Base-by-base conservation (phyloP, 2,797 vertebrate species). In the Catamblyrhynchus diadema region DNA sequence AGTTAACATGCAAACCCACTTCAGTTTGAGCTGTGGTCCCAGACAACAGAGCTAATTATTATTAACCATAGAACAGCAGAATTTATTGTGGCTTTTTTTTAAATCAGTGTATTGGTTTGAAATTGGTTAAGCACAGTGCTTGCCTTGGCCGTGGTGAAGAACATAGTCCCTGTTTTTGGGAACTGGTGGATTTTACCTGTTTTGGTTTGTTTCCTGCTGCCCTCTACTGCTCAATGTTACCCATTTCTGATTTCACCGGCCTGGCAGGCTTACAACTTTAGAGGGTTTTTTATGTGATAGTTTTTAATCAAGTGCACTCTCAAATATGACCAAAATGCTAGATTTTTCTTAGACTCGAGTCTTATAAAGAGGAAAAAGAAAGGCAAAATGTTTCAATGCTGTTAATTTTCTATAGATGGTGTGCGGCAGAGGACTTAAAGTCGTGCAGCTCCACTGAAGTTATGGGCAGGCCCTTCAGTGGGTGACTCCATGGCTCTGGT, bases 191-290 rank as follows among this genome's bases (percentile, higher is more conserved):
- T 41, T 90, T 84, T 67, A 24, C 1, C 11, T 3, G 5, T 21
- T 88, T 78, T 86, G 9, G 5, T 51, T 94, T 83, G 75, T 81
- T 93, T 92, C 41, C 48, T 92, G 92, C 92, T 96, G 94, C 95
- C 95, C 94, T 94, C 94, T 96, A 95, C 89, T 88, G 95, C 71
- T 45, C 47, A 16, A 0, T 10, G 28, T 56, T 56, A 8, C 18
- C n/a, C 22, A n/a, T 45, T 47, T 39, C 51, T 47, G 32, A 21
- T 48, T 37, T 35, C 39, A 21, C 13, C 73, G 33, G 8, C 19
- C 48, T 59, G 62, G 12, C 14, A 3, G 27, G 20, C 20, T 70
- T 39, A 8, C 10, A 37, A 22, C n/a, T 32, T 32, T 1, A 8
- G 8, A 54, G 39, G 14, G 1, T 25, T 48, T 45, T 62, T 66